Conservation (phyloP, 2,797 vertebrate species). For the Pangasius mekongensis region DNA sequence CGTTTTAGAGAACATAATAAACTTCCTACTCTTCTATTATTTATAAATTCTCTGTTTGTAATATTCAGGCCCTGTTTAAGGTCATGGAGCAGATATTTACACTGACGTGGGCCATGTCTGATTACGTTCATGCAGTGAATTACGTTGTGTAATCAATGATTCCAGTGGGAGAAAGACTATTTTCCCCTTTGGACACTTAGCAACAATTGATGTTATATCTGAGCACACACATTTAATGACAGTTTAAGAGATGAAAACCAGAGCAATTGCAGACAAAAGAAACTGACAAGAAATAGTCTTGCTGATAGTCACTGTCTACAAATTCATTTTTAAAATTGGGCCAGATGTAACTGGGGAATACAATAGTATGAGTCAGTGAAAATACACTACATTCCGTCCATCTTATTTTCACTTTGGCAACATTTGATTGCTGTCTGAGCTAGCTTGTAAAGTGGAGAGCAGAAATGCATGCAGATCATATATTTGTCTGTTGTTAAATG, state of each 20-base stretch:
- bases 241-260: background rate
- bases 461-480: background rate
- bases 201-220: background rate
- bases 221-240: too few species aligned
- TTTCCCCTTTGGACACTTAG: background rate
- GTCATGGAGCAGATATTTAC: slow-evolving; percentile 53
- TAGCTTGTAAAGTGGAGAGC: background rate
- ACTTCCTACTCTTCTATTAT: slow-evolving; percentile 39
- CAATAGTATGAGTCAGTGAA: background rate
- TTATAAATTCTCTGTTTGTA: slow-evolving; percentile 58
- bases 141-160: background rate
- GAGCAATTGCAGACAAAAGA: background rate
- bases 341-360: background rate
- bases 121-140: slow-evolving; percentile 1
- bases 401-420: background rate
- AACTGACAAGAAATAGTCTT: background rate
- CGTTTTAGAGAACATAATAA: slow-evolving; percentile 43
- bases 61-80: slow-evolving; percentile 56
- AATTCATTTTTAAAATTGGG: background rate
- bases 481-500: slow-evolving; percentile 15
- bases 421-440: background rate
- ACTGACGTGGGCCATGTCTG: slow-evolving; percentile 42
- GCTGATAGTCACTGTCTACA: slow-evolving; percentile 10
- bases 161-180: background rate
- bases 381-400: background rate